Evolutionary conservation across 2,113 vertebrate species (phyloP).

Genomic region (Nyctereutes procyonoides): DNA sequence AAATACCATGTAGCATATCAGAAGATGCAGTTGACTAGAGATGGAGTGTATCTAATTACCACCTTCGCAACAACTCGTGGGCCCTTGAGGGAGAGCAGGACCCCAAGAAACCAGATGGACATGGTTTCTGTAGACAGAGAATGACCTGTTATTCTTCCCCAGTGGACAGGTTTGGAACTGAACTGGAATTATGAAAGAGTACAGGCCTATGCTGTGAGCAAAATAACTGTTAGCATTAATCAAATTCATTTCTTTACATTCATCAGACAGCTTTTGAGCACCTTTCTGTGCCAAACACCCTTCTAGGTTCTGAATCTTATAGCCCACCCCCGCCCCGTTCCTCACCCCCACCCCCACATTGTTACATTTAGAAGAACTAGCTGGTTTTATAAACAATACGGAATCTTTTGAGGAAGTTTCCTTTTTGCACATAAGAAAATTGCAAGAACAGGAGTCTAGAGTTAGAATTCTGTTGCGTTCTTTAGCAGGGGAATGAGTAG

Average conservation of each 20-base stretch:
- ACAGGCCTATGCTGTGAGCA: background rate
- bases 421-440: constrained; percentile 22
- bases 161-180: background rate
- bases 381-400: background rate
- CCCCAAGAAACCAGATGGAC: background rate
- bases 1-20: background rate
- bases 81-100: background rate
- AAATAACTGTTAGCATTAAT: background rate
- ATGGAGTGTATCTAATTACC: background rate
- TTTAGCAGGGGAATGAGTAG: background rate
- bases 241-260: background rate
- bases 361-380: background rate
- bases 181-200: background rate
- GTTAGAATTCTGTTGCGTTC: background rate
- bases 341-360: too few species aligned
- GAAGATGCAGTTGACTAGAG: background rate
- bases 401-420: constrained; percentile 6
- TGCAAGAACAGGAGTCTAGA: background rate
- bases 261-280: background rate
- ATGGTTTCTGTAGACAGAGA: background rate
- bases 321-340: background rate
- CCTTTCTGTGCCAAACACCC: background rate
- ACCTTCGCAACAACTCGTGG: background rate
- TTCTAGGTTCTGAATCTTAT: background rate
- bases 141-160: background rate